These are phyloP conservation scores for Phrynocephalus vlangalii DNA, from an alignment of 2,797 vertebrate species.

Conservation along the genomic window DNA sequence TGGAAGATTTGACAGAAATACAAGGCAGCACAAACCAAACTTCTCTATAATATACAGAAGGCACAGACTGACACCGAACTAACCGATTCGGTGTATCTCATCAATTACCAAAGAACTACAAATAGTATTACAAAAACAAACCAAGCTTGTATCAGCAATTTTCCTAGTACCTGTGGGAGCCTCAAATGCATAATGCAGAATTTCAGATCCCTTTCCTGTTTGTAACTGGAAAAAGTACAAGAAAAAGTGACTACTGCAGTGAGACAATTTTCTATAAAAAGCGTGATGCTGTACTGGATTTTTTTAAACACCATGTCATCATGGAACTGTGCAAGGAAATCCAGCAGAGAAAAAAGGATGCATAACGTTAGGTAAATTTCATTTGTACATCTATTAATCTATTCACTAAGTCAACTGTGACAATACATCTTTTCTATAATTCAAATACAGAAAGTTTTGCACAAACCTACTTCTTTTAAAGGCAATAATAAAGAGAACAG, in stretches of 20 bases:
- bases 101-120: not conserved
- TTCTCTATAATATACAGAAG: not conserved
- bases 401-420: not conserved
- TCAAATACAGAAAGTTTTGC: not conserved
- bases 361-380: not conserved
- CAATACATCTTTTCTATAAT: not conserved
- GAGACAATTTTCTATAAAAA: slow-evolving; percentile 7
- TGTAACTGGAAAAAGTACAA: not conserved
- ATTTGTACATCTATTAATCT: not conserved
- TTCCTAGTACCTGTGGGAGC: not conserved
- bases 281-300: not conserved
- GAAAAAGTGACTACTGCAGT: not conserved
- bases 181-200: not conserved
- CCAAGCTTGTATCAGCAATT: not conserved
- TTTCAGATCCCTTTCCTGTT: slow-evolving; percentile 6
- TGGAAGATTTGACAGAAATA: not conserved
- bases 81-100: not conserved
- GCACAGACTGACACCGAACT: not conserved
- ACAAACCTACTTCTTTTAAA: not conserved
- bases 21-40: not conserved
- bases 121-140: not conserved
- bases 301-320: not conserved
- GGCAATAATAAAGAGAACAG: not conserved
- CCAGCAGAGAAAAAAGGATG: not conserved
- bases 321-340: not conserved